Evolutionary conservation across 1,140 invertebrate genomes (phyloP).

Genomic region (Coenobita brevimanus): DNA sequence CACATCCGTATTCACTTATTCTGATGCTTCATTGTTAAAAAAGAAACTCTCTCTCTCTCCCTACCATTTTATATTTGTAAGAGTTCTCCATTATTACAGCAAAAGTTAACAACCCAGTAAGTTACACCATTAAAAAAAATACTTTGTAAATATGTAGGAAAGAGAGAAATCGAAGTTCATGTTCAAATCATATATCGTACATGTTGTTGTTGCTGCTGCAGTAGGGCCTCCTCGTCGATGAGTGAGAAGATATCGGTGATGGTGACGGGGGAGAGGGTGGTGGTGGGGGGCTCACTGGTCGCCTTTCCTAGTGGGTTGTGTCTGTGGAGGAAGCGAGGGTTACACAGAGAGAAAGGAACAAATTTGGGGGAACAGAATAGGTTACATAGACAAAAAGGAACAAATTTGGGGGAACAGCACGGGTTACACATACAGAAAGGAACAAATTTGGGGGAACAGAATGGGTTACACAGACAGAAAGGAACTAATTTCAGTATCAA

Average conservation of each 20-base stretch:
- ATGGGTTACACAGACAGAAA: too few species aligned
- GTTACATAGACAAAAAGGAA: not conserved
- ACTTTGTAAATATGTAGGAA: not conserved
- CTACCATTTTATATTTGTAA: too few species aligned
- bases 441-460: too few species aligned
- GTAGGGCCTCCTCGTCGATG: slow-evolving; percentile 5
- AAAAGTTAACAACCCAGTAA: too few species aligned
- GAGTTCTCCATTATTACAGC: too few species aligned
- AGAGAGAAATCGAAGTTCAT: not conserved
- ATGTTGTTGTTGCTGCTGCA: not conserved
- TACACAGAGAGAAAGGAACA: not conserved
- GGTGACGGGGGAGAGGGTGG: slow-evolving; percentile 39
- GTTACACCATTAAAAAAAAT: too few species aligned
- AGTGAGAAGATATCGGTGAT: slow-evolving; percentile 57
- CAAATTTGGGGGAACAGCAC: too few species aligned
- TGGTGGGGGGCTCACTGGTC: slow-evolving; percentile 31
- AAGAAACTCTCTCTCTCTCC: too few species aligned
- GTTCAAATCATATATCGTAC: not conserved
- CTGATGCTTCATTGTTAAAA: too few species aligned
- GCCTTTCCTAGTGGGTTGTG: slow-evolving; percentile 52
- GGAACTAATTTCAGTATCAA: too few species aligned
- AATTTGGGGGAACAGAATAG: not conserved
- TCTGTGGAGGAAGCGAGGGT: not conserved
- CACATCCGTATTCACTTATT: too few species aligned
- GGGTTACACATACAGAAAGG: too few species aligned